phyloP scores from a whole-genome alignment of 2,797 vertebrate species.

The Fundulus diaphanus region DNA sequence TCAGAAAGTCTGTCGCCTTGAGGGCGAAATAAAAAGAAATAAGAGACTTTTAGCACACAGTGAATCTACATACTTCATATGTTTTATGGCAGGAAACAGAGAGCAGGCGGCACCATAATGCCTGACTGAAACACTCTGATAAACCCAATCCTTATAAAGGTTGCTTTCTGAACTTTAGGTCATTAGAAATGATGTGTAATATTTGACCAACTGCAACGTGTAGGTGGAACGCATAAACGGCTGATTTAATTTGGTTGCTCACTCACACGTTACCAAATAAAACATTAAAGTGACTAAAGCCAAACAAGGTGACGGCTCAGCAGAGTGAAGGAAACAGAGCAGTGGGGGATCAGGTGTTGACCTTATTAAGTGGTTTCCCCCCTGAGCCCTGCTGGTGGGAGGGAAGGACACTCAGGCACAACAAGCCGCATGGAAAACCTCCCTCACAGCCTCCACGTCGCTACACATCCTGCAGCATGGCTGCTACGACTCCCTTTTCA shows the following conservation, averaged over 20 bases:
- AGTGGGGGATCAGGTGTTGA: slow-evolving; percentile 71
- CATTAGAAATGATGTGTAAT: slow-evolving; percentile 10
- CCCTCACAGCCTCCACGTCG: slow-evolving; percentile 47
- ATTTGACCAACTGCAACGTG: slow-evolving; percentile 22
- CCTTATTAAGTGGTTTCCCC: slow-evolving; percentile 74
- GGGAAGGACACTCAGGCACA: slow-evolving; percentile 42
- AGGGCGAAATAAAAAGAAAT: no score
- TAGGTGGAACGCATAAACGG: slow-evolving; percentile 5
- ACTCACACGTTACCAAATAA: slow-evolving; percentile 17
- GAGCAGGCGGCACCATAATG: neutral
- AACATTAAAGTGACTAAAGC: neutral
- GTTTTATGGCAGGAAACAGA: neutral
- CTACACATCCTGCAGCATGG: slow-evolving; percentile 32
- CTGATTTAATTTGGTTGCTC: slow-evolving; percentile 1
- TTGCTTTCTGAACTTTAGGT: slow-evolving; percentile 21
- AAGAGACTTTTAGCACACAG: no score
- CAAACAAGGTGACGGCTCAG: slow-evolving; percentile 26
- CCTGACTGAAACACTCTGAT: neutral
- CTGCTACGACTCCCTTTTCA: neutral
- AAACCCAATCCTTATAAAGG: slow-evolving; percentile 13
- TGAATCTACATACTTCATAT: no score
- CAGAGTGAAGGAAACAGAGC: slow-evolving; percentile 38
- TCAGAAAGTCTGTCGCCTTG: no score
- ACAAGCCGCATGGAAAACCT: slow-evolving; percentile 53
- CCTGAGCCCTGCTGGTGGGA: slow-evolving; percentile 40